phyloP scores from a whole-genome alignment of 2,888 invertebrate genomes.

The Stenodema calcarata region DNA sequence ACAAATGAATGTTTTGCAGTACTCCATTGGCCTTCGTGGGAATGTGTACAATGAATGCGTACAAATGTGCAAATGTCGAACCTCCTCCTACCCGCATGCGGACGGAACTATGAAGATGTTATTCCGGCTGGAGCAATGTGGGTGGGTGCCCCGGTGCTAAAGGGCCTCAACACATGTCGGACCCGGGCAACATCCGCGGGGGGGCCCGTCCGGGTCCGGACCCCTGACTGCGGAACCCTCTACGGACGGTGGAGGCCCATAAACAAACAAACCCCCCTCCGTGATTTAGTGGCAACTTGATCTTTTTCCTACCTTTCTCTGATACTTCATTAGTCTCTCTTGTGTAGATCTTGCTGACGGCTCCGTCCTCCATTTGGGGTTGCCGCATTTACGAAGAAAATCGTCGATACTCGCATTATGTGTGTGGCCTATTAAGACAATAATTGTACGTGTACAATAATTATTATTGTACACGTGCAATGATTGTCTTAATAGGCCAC shows the following conservation, averaged over 20 bases:
- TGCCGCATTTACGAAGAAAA: no score
- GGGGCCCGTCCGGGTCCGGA: background rate
- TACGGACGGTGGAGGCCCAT: background rate
- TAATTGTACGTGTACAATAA: no score
- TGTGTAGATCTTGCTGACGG: background rate
- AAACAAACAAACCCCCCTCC: slow-evolving; percentile 19
- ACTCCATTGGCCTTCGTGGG: no score
- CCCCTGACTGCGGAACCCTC: background rate
- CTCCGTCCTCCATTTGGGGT: no score
- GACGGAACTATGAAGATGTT: background rate
- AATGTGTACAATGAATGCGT: background rate
- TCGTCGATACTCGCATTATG: no score
- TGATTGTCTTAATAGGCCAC: no score
- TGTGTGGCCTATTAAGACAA: no score
- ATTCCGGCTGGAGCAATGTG: background rate
- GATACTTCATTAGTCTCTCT: background rate
- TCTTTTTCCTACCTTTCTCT: background rate
- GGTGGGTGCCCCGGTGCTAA: slow-evolving; percentile 12
- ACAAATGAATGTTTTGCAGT: no score
- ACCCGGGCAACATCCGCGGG: background rate
- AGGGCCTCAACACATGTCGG: slow-evolving; percentile 12
- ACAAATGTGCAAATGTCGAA: background rate
- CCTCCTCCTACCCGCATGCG: background rate
- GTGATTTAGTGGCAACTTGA: slow-evolving; percentile 3
- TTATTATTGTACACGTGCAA: no score